These are phyloP conservation scores for Campoletis raptor DNA, from an alignment of 2,888 invertebrate species.

Conservation along the genomic window DNA sequence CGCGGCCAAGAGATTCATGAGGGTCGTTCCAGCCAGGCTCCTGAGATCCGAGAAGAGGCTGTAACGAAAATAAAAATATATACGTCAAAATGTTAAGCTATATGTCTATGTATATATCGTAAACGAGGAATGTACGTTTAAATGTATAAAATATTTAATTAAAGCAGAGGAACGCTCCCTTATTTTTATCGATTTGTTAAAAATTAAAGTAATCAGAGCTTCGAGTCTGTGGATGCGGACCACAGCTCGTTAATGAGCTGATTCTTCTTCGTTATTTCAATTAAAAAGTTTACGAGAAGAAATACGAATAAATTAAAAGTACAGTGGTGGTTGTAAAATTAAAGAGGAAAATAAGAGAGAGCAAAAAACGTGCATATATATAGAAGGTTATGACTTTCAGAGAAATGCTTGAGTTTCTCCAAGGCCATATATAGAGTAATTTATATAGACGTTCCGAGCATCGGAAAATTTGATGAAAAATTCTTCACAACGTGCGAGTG, in stretches of 20 bases:
- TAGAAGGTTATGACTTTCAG: conserved; percentile 8
- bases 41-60: conserved; percentile 89
- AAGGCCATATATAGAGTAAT: background rate
- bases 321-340: conserved; percentile 9
- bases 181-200: background rate
- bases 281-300: conserved; percentile 12
- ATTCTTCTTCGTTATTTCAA: conserved; percentile 24
- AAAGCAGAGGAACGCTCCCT: background rate
- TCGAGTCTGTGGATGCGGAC: conserved; percentile 20
- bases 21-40: conserved; percentile 88
- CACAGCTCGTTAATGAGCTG: conserved; percentile 3
- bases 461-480: conserved; percentile 63
- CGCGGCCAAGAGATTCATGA: conserved; percentile 89
- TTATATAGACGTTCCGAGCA: conserved; percentile 14
- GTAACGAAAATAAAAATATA: conserved; percentile 82
- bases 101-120: background rate
- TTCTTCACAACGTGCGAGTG: conserved; percentile 49
- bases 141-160: background rate
- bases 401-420: conserved; percentile 34
- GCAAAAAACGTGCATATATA: background rate
- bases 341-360: background rate
- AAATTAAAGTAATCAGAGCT: conserved; percentile 7
- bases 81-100: background rate
- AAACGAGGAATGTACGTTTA: background rate
- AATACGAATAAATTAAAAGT: conserved; percentile 33